Percentiles rank a stretch among this genome's conserved stretches.
Conservation (phyloP, 1,140 invertebrate genomes). For the Microvelia longipes region DNA sequence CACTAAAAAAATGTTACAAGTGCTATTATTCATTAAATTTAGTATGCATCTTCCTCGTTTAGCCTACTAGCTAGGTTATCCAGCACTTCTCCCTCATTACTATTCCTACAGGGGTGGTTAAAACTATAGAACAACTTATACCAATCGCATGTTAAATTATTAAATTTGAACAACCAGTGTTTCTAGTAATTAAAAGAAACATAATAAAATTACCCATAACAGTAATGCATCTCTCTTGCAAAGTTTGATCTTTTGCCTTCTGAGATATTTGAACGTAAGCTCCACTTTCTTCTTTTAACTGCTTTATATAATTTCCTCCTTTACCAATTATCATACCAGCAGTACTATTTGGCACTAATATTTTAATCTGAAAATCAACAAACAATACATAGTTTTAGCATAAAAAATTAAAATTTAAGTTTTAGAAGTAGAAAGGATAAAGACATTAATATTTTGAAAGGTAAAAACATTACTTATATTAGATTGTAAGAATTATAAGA, state of each 20-base stretch:
- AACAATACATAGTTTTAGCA: slow-evolving; percentile 5
- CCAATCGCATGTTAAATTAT: too few relatives aligned
- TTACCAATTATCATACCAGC: slow-evolving; percentile 99
- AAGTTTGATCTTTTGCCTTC: slow-evolving; percentile 89
- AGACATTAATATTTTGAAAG: not conserved
- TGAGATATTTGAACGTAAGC: slow-evolving; percentile 98
- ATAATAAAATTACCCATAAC: slow-evolving; percentile 74
- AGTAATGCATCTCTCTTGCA: slow-evolving; percentile 92
- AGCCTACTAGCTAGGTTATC: too few relatives aligned
- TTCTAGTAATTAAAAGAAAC: too few relatives aligned
- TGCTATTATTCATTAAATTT: too few relatives aligned
- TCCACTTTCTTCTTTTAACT: slow-evolving; percentile 93
- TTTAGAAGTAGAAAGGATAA: not conserved
- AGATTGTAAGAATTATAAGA: too few relatives aligned
- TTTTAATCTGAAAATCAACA: slow-evolving; percentile 66
- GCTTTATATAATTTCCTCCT: slow-evolving; percentile 92
- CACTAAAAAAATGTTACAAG: too few relatives aligned
- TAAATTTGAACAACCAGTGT: too few relatives aligned
- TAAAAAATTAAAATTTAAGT: not conserved
- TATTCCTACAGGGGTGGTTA: too few relatives aligned
- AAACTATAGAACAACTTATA: too few relatives aligned
- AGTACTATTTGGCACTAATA: slow-evolving; percentile 94
- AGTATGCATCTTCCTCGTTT: too few relatives aligned
- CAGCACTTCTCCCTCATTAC: too few relatives aligned
- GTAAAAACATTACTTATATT: too few relatives aligned